Base-by-base conservation (phyloP, 2,113 vertebrate genomes). In the Xyliphius kryptos region DNA sequence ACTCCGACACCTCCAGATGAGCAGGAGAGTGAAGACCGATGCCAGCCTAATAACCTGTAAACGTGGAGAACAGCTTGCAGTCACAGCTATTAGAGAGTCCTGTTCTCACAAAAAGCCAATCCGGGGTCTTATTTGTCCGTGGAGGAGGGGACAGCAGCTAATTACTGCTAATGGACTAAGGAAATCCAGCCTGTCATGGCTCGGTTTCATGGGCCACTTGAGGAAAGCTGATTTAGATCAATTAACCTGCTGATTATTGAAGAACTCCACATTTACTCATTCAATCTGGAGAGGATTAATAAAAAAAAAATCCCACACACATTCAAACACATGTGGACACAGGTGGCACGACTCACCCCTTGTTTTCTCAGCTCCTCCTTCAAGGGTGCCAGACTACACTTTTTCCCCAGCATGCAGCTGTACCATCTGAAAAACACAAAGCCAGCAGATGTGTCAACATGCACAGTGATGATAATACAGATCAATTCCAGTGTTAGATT, bases 371-470 rank as follows among this genome's bases (percentile, higher is more conserved):
- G 91, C 76, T 99, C 96, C 74, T 97, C 92, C 77, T 98, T 99
- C 80, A 99, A 76, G 52, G 96, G 96, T 19, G 92, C 82, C 82
- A 99, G 80, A 79, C 94, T 99, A 66, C 96, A 99, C 75, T 99
- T 99, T 78, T 99, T 99, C 51, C 96, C 96, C 86, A 99, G 81
- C 96, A 99, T 99, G 78, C 95, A 99, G 76, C 95, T 99, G 79
- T 99, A 99, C 95, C 95, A 99, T 65, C 95, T 99, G 87, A 74
- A 77, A 65, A 70, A 68, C 19, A 75, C 49, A 56, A n/a, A n/a
- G n/a, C n/a, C n/a, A n/a, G n/a, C n/a, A n/a, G n/a, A n/a, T n/a
- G n/a, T n/a, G n/a, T n/a, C n/a, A n/a, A n/a, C n/a, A n/a, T n/a
- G n/a, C n/a, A n/a, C n/a, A n/a, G n/a, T n/a, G n/a, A n/a, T n/a